Evolutionary conservation across 2,113 vertebrate species (phyloP), one percentile per base, ranked within the genome.

Genomic region (Ellobius talpinus): DNA sequence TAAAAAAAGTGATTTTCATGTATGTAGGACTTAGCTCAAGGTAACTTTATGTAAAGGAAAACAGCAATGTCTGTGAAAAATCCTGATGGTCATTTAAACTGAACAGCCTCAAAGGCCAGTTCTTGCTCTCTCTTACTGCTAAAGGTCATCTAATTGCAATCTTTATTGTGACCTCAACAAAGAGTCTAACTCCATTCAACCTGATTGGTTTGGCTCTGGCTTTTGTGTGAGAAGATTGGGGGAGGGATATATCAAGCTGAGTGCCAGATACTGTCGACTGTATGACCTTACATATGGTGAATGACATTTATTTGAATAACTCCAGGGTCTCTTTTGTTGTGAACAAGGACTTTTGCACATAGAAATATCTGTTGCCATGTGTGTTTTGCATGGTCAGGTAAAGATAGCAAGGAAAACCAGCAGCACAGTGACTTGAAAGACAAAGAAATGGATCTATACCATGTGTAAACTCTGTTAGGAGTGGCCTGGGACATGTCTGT

Each of bases 1-100:
- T n/a, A n/a, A n/a, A n/a, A n/a, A 68, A 29, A 39, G 31, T 86
- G 65, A 91, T 70, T 94, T 94, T 90, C 61, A 79, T 90, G 39
- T 92, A 78, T 26, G 4, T 65, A 94, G 26, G 65, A 21, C 39
- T 78, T 95, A 58, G 50, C n/a, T 86, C 52, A 88, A 78, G 21
- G 36, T 92, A 85, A 72, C 85, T 70, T 85, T 58, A 90, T 63
- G 39, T 19, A 4, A 24, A 76, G 50, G 39, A 55, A 88, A 73
- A 68, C 77, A 42, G 74, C 29, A 23, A 12, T 77, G 36, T 29
- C 84, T 87, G 42, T 74, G 78, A 74, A 96, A 90, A 93, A n/a
- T 82, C 24, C 9, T 72, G 1, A 81, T 26, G 8, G 7, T 92
- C 55, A 50, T 33, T 63, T 87, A 65, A 19, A 26, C 87, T 77